Evolutionary conservation across 2,113 vertebrate species (phyloP).

Genomic region (Corapipo altera): DNA sequence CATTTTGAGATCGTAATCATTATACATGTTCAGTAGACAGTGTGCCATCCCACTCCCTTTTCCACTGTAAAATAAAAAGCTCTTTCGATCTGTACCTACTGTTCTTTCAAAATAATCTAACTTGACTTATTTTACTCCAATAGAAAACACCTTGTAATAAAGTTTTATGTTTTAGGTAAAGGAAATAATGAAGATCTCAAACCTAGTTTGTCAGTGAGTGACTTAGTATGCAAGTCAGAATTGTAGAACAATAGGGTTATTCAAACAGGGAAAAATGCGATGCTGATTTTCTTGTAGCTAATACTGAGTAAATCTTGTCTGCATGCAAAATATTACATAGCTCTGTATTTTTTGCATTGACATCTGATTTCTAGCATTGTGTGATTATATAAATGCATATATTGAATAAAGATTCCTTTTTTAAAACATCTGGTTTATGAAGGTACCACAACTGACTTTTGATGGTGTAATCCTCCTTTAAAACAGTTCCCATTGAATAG

Average conservation of each 20-base stretch:
- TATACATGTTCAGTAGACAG: background rate
- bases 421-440: background rate
- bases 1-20: background rate
- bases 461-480: background rate
- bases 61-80: background rate
- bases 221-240: constrained; percentile 22
- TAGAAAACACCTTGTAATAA: background rate
- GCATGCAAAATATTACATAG: background rate
- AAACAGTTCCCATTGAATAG: background rate
- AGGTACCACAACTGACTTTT: background rate
- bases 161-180: constrained; percentile 22
- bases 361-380: background rate
- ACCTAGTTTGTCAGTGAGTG: background rate
- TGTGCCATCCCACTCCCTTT: background rate
- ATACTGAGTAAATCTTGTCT: background rate
- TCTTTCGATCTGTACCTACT: background rate
- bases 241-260: background rate
- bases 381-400: background rate
- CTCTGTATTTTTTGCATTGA: background rate
- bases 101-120: constrained; percentile 1
- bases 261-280: constrained; percentile 20
- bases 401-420: background rate
- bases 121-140: constrained; percentile 24
- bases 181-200: constrained; percentile 41
- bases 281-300: constrained; percentile 27